Conservation (phyloP, 2,113 vertebrate species). For the Ondatra zibethicus region DNA sequence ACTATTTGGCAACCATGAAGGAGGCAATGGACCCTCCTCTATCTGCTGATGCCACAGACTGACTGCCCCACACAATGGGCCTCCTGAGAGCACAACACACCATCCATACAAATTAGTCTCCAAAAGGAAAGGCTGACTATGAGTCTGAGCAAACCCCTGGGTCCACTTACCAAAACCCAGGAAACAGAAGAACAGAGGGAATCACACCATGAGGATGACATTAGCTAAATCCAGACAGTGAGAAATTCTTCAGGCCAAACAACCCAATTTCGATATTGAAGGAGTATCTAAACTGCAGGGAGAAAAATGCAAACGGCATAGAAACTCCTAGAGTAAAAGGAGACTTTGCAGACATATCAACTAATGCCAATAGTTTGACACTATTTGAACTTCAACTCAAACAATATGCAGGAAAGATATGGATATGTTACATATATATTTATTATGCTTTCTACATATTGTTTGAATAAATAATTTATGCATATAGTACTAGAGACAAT, state of each 20-base stretch:
- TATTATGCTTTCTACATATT: background rate
- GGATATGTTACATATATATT: background rate
- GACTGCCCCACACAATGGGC: background rate
- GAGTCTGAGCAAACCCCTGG: background rate
- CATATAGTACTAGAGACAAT: background rate
- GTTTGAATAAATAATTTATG: background rate
- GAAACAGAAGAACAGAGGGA: background rate
- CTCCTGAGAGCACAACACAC: background rate
- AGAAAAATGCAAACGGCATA: background rate
- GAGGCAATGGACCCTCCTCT: background rate
- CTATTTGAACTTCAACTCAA: constrained; percentile 20
- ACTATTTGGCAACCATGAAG: background rate
- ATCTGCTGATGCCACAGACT: background rate
- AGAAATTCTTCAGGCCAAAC: background rate
- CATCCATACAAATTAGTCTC: background rate
- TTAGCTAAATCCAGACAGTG: background rate
- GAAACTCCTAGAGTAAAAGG: background rate
- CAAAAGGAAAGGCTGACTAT: background rate
- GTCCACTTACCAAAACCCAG: background rate
- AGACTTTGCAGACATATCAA: background rate
- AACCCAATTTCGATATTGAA: background rate
- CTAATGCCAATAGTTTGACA: background rate
- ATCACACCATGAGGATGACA: background rate
- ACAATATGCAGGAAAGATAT: background rate
- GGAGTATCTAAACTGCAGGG: background rate